Evolutionary conservation across 2,113 vertebrate species (phyloP).

Genomic region (Suricata suricatta): DNA sequence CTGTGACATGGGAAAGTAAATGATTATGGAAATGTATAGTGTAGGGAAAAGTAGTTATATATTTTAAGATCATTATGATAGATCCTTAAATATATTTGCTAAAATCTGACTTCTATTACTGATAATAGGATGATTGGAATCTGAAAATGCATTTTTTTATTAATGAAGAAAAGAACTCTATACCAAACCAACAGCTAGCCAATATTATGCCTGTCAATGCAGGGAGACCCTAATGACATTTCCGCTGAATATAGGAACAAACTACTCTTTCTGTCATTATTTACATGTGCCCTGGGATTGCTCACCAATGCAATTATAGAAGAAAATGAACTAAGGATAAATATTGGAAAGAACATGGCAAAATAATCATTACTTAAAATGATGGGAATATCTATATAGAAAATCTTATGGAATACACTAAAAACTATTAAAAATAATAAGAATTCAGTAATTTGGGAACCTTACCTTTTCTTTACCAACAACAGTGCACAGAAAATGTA

Average conservation of each 20-base stretch:
- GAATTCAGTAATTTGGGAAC: background rate
- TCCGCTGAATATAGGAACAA: background rate
- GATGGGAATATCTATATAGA: background rate
- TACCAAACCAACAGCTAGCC: background rate
- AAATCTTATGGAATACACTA: background rate
- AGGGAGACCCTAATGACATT: background rate
- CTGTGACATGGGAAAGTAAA: background rate
- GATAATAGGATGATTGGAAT: background rate
- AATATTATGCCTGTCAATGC: background rate
- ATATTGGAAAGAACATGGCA: background rate
- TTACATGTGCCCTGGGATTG: background rate
- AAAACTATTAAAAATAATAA: background rate
- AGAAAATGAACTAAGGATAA: slow-evolving; percentile 33
- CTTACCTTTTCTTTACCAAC: background rate
- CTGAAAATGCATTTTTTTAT: background rate
- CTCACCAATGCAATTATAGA: background rate
- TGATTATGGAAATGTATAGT: background rate
- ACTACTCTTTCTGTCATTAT: background rate
- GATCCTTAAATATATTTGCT: background rate
- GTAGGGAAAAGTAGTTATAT: background rate
- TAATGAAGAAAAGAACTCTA: background rate
- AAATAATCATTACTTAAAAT: background rate
- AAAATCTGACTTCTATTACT: background rate
- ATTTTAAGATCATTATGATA: background rate
- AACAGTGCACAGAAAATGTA: background rate